These are phyloP conservation scores for Acronicta alni DNA, from an alignment of 2,888 invertebrate species.

Conservation along the genomic window DNA sequence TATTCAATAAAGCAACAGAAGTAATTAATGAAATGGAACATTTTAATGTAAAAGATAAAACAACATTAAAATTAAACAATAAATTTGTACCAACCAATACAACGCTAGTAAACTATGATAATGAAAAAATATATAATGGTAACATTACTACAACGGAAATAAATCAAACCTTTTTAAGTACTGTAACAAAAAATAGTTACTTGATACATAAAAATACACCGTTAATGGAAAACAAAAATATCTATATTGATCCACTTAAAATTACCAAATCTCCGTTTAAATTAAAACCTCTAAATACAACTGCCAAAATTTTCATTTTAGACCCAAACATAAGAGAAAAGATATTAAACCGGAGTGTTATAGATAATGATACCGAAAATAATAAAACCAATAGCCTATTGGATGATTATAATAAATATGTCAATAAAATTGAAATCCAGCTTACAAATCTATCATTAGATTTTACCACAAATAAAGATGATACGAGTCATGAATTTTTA, in stretches of 20 bases:
- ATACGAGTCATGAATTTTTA: neutral
- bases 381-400: neutral
- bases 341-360: neutral
- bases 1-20: neutral
- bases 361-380: neutral
- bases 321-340: conserved; percentile 2
- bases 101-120: too few relatives aligned
- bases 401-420: neutral
- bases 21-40: neutral
- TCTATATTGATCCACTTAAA: neutral
- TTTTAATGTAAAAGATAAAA: neutral
- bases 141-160: neutral
- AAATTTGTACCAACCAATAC: neutral
- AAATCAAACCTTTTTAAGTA: neutral
- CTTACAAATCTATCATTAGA: neutral
- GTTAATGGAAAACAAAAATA: neutral
- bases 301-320: conserved; percentile 15
- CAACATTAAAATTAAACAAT: too few relatives aligned
- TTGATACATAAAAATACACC: neutral
- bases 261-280: neutral
- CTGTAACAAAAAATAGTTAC: neutral
- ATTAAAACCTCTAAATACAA: neutral
- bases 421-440: neutral
- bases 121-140: neutral
- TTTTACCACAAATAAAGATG: neutral